Evolutionary conservation across 2,797 vertebrate genomes (phyloP), one percentile per base, ranked within the genome.

Genomic region (Crocidura indochinensis): DNA sequence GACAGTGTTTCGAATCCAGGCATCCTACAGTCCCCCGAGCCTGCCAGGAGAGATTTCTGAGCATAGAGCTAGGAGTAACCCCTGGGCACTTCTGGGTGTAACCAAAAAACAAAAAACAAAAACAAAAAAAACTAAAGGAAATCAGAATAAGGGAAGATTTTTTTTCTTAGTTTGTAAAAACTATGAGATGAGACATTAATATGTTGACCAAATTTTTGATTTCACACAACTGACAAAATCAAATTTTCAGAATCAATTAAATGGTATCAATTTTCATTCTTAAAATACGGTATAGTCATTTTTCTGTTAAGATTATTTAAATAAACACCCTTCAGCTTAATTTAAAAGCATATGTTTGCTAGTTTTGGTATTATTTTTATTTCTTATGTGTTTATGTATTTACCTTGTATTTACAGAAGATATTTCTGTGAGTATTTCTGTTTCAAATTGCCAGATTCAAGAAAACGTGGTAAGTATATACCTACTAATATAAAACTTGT

Each of bases 381-480:
- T 79, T 49, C 51, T 72, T 89, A 26, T 94, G 44, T 91, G 9
- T 93, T 20, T 76, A 0, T 76, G 1, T 92, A 85, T 91, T 88
- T 67, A 62, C 94, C 60, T 44, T 96, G 46, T 83, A 76, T 87
- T 98, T 97, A 95, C 91, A 99, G 99, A 99, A 97, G 99, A 99
- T 93, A 96, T 99, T 90, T 99, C 99, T 88, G 97, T 99, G 97
- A 99, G 99, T 95, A 99, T 99, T 97, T 99, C 99, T 4, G 99
- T 99, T 88, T 99, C 99, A 95, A 99, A 99, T 97, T 98, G 98
- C 95, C 98, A 99, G 97, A 98, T 99, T 96, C 99, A 99, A 97
- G 99, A 99, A 98, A 99, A 99, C 22, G 99, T 99, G 99, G 99
- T 97, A 38, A 38, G 38, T 5, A 94, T 92, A 65, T 71, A 90